Percentiles rank a stretch among this genome's conserved stretches.
Evolutionary conservation across 1,140 invertebrate genomes (phyloP).

Genomic region (Saccostrea glomerata): DNA sequence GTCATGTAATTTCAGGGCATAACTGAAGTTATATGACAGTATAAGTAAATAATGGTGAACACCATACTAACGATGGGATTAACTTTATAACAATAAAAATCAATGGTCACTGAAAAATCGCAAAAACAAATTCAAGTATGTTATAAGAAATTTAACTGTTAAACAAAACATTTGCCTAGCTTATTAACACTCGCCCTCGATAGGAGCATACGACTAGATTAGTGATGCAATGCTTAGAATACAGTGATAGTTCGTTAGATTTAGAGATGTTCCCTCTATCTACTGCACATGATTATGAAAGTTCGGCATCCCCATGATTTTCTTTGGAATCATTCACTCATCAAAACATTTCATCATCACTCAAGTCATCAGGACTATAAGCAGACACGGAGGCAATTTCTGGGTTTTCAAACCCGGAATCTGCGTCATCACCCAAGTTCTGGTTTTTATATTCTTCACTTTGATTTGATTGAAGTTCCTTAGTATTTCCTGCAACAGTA

Average conservation of each 20-base stretch:
- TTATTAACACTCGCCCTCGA: neutral
- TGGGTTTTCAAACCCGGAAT: slow-evolving; percentile 11
- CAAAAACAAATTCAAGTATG: neutral
- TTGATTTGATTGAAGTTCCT: neutral
- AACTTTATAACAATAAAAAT: neutral
- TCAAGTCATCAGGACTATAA: neutral
- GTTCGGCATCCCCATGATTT: no score
- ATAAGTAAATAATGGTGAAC: neutral
- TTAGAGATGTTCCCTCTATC: no score
- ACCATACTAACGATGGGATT: neutral
- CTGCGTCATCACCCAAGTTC: neutral
- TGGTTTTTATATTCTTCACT: neutral
- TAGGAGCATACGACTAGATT: neutral
- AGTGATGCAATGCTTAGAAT: neutral
- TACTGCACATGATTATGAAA: no score
- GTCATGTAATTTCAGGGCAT: no score
- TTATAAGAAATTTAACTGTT: neutral
- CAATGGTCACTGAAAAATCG: neutral
- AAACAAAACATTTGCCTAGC: slow-evolving; percentile 1
- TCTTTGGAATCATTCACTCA: neutral
- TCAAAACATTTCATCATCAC: slow-evolving; percentile 25
- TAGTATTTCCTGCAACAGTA: neutral
- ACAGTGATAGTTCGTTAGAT: neutral
- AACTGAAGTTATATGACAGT: no score
- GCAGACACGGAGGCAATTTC: slow-evolving; percentile 18